Evolutionary conservation across 2,888 invertebrate species (phyloP).

Genomic region (Agrilus cyanescens): DNA sequence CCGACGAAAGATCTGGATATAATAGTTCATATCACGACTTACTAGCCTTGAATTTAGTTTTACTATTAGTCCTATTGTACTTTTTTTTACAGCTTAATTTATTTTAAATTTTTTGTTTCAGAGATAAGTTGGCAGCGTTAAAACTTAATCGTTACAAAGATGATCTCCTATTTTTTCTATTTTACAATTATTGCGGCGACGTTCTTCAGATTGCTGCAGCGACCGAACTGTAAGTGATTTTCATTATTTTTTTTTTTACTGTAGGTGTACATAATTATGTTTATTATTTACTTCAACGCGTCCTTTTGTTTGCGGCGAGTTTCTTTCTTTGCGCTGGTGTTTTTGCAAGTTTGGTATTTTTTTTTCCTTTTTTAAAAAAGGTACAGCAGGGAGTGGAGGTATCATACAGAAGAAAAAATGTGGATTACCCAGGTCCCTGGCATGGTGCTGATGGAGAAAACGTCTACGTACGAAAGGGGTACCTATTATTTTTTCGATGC

Average conservation of each 20-base stretch:
- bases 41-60: too few relatives aligned
- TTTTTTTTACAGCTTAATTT: slow-evolving; percentile 1
- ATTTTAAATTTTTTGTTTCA: slow-evolving; percentile 32
- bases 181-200: slow-evolving; percentile 98
- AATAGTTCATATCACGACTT: too few relatives aligned
- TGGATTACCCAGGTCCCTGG: slow-evolving; percentile 98
- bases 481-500: slow-evolving; percentile 99
- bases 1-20: too few relatives aligned
- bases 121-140: slow-evolving; percentile 89
- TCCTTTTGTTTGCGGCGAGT: too few relatives aligned
- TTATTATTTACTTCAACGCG: too few relatives aligned
- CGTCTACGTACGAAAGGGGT: slow-evolving; percentile 92
- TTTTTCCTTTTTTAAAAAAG: slow-evolving; percentile 37
- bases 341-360: too few relatives aligned
- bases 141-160: slow-evolving; percentile 96
- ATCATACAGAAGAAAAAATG: slow-evolving; percentile 97
- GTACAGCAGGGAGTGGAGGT: slow-evolving; percentile 98
- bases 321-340: too few relatives aligned
- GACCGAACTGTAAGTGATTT: slow-evolving; percentile 75
- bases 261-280: background rate
- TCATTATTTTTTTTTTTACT: background rate
- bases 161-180: slow-evolving; percentile 97
- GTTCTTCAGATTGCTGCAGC: slow-evolving; percentile 96
- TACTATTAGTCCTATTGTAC: background rate
- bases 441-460: slow-evolving; percentile 89